A percentile compares a stretch with the other conserved stretches of the same genome.
Conservation (phyloP, 1,140 invertebrate genomes). For the Caligus rogercresseyi region DNA sequence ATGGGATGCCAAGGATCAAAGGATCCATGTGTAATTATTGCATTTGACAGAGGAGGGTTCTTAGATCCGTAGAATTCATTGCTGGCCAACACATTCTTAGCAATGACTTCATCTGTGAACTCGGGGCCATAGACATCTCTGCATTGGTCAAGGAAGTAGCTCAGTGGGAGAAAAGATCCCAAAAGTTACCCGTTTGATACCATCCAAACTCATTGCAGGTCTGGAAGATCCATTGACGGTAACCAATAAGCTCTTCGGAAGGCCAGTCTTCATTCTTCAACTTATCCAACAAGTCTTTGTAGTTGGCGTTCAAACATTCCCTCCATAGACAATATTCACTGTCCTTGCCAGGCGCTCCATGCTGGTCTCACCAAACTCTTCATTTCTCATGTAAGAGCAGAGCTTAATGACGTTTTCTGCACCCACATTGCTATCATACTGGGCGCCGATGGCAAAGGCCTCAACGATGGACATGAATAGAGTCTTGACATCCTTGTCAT, state of each 20-base stretch:
- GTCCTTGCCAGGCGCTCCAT: not conserved
- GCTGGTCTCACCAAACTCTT: constrained; percentile 19
- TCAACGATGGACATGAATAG: constrained; percentile 54
- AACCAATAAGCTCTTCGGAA: constrained; percentile 28
- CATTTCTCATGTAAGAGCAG: constrained; percentile 30
- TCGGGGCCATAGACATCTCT: constrained; percentile 49
- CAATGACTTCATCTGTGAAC: constrained; percentile 31
- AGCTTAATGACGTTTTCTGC: constrained; percentile 20
- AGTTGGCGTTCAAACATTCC: constrained; percentile 31
- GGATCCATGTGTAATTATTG: constrained; percentile 71
- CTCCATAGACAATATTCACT: not conserved
- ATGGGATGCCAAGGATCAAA: constrained; percentile 85
- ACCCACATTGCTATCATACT: constrained; percentile 11
- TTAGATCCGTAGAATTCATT: constrained; percentile 28
- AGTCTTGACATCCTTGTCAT: constrained; percentile 57
- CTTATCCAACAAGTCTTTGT: constrained; percentile 30
- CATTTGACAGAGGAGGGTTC: constrained; percentile 42
- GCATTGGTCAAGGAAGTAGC: constrained; percentile 65
- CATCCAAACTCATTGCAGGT: constrained; percentile 90
- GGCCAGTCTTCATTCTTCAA: constrained; percentile 26
- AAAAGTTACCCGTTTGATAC: constrained; percentile 58
- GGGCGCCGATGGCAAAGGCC: constrained; percentile 24
- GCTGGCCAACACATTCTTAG: constrained; percentile 34
- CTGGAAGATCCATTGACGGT: constrained; percentile 79
- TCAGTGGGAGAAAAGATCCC: constrained; percentile 55